Evolutionary conservation across 2,888 invertebrate genomes (phyloP), one percentile per base, ranked within the genome.

Genomic region (Watsonalla cultraria): DNA sequence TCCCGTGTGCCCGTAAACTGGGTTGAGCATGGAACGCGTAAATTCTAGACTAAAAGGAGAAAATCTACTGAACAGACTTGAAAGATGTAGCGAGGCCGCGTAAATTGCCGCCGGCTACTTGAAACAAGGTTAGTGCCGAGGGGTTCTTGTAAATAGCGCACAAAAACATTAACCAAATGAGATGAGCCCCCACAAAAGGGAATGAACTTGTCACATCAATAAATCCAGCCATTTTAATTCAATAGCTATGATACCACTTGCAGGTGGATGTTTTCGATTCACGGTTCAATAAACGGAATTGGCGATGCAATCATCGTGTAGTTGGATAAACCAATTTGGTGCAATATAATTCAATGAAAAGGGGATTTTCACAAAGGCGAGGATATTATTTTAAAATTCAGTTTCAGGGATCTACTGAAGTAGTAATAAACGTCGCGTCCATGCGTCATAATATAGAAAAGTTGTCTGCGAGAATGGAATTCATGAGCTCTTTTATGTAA

Each of bases 1-100:
- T 64, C 72, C 70, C 66, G 68, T 71, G 73, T 79, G 67, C 74
- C 82, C 80, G 81, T 84, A 84, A 80, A 76, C 74, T 69, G 73
- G 72, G 72, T 72, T 68, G 73, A 72, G 47, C 63, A 65, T 62
- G 65, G 66, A 72, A 70, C 73, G 67, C 75, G 74, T 63, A 74
- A 78, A 78, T 76, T 76, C 72, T 64, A 66, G 68, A 42, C 65
- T 71, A 76, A 80, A 82, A 78, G 76, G 68, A 74, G 70, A 74
- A 76, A 80, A 77, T 74, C 67, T 68, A 70, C 70, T 66, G 61
- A 66, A 64, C 66, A 59, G 64, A 72, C 70, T 72, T 64, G 65
- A 70, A 72, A 76, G 67, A 73, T 77, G 72, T 68, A 69, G 70
- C 65, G 58, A 54, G 62, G 61, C 68, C 72, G 65, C 66, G 70